Evolutionary conservation across 2,797 vertebrate genomes (phyloP), one percentile per base, ranked within the genome.

Genomic region (Psittacula echo): DNA sequence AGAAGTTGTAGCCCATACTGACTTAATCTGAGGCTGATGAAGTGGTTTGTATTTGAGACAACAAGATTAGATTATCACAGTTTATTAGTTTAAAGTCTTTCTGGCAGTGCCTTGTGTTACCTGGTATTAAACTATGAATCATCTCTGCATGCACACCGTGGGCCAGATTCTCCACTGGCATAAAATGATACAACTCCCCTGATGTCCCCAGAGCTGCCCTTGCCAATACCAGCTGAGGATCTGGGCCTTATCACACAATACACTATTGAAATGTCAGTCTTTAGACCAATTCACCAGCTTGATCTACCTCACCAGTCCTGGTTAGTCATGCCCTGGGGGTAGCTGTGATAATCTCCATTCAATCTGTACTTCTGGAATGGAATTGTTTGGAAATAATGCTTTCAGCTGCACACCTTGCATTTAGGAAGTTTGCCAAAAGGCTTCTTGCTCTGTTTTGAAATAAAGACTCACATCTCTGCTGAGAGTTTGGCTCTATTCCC

Each of bases 51-150:
- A 61, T 95, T 90, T 84, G 91, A 97, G 95, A 95, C 93, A 97
- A 93, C 72, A 90, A 96, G 94, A 97, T 95, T 95, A 95, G 95
- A 96, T 96, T 96, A 97, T 96, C 12, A 41, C 91, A 97, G 94
- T 90, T 94, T 94, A 96, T 95, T 97, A 95, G 87, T 96, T 97
- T 96, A 95, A 95, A 95, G 95, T 86, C 85, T 95, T 94, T 95
- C 84, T 96, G 96, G 95, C 96, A 95, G 91, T 91, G 85, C 75
- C 92, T 92, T 78, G 94, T 90, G 87, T 96, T 96, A 89, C 90
- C 81, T 94, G 86, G 88, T 90, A 96, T 95, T 96, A 96, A 96
- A 94, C 82, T 68, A 86, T 92, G 94, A 93, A 94, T 96, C 90
- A 96, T 91, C 87, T 84, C 93, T 70, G 76, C 5, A 6, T 91